Base-by-base conservation (phyloP, 2,888 invertebrate genomes). In the Acleris holmiana region DNA sequence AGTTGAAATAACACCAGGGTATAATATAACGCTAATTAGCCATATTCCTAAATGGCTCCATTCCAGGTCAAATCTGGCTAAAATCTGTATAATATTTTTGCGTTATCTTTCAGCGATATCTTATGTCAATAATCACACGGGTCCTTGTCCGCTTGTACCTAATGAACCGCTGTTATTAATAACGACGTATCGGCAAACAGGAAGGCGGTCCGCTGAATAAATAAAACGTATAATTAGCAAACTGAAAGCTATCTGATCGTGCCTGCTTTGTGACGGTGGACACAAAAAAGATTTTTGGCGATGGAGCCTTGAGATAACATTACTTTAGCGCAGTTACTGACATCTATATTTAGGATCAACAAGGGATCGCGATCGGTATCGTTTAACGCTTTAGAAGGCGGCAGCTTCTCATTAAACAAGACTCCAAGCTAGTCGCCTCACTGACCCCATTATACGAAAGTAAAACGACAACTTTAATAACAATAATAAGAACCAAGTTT, bases 211-310 rank as follows among this genome's bases (percentile, higher is more conserved):
- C 63, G 64, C 69, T 76, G 77, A 77, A 78, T 72, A 80, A 79
- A 79, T 77, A 78, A 87, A 84, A 79, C 75, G 77, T 78, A 73
- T 82, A 83, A 84, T 84, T 88, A 79, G 87, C 85, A 80, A 85
- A 83, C 78, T 80, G 79, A 78, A 84, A 80, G 80, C 76, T 86
- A 89, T 90, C 90, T 80, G 86, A 85, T 90, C 82, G 75, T 64
- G 66, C 74, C 71, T 74, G 76, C 80, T 80, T 82, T 79, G 75
- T 82, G 78, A 79, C 71, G 73, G 71, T 67, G 66, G 65, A 76
- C 73, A 74, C 67, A 69, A 73, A 88, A 86, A 88, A 84, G 78
- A 71, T 74, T 79, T 80, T 83, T 77, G 75, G 76, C 77, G 86
- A 86, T 86, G 75, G 77, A 74, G 78, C 76, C 71, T 71, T 70